Evolutionary conservation across 2,797 vertebrate species (phyloP).

Genomic region (Eutrigla gurnardus): DNA sequence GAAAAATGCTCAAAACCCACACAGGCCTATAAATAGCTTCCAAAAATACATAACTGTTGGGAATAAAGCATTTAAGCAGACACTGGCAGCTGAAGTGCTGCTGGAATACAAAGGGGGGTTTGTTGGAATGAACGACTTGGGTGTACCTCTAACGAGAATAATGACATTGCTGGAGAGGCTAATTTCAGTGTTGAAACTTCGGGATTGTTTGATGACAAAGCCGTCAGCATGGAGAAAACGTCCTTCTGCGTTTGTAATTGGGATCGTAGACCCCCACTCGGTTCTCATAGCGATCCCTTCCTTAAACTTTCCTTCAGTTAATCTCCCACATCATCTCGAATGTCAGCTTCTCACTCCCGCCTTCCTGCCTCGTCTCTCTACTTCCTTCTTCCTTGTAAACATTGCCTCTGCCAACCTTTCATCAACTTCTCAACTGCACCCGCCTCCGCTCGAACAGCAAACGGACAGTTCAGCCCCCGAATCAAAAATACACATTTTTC

Average conservation of each 20-base stretch:
- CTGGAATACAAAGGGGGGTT: constrained; percentile 72
- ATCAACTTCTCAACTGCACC: neutral
- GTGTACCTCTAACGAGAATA: constrained; percentile 51
- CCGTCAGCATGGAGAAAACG: constrained; percentile 18
- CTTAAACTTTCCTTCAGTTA: neutral
- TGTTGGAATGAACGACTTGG: constrained; percentile 60
- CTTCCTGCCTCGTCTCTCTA: neutral
- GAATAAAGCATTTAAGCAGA: constrained; percentile 69
- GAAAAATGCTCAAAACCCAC: constrained; percentile 36
- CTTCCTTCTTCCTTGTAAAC: neutral
- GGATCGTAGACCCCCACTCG: too few species aligned
- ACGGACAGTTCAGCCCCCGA: too few species aligned
- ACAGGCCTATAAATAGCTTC: constrained; percentile 49
- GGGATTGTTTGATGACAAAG: constrained; percentile 31
- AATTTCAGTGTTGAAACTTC: constrained; percentile 42
- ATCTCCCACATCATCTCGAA: neutral
- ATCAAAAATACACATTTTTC: too few species aligned
- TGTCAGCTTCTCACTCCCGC: neutral
- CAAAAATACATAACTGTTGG: constrained; percentile 50
- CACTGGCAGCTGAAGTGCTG: constrained; percentile 49
- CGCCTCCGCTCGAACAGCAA: too few species aligned
- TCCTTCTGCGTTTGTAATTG: constrained; percentile 15
- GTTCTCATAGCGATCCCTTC: neutral
- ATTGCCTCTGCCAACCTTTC: neutral
- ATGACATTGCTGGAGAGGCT: constrained; percentile 46